Conservation (phyloP, 2,113 vertebrate genomes). For the Argyrosomus japonicus region DNA sequence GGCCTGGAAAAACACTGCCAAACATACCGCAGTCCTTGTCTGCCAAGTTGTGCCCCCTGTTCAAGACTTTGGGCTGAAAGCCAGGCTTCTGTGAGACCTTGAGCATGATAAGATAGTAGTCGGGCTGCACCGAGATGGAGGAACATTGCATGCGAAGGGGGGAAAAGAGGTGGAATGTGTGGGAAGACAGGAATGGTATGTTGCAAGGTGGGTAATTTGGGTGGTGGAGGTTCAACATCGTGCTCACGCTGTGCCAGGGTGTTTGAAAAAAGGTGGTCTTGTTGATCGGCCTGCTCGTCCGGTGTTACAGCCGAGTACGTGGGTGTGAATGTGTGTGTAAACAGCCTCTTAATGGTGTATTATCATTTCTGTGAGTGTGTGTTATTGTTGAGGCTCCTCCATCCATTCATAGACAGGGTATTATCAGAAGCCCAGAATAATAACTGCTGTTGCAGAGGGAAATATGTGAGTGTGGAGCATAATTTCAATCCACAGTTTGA, state of each 20-base stretch:
- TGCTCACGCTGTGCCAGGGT: slow-evolving; percentile 7
- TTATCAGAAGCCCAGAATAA: slow-evolving; percentile 48
- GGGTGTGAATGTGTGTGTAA: slow-evolving; percentile 49
- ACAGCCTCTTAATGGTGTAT: slow-evolving; percentile 44
- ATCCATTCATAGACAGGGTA: slow-evolving; percentile 33
- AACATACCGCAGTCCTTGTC: slow-evolving; percentile 71
- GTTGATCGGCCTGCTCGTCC: slow-evolving; percentile 11
- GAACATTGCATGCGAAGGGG: slow-evolving; percentile 16
- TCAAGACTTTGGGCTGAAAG: slow-evolving; percentile 73
- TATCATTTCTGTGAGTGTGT: slow-evolving; percentile 36
- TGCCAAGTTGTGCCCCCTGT: slow-evolving; percentile 75
- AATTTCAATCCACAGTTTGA: slow-evolving; percentile 11
- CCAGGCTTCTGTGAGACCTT: slow-evolving; percentile 79
- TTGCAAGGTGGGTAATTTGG: slow-evolving; percentile 52
- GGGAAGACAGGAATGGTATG: slow-evolving; percentile 60
- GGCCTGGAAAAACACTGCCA: slow-evolving; percentile 74
- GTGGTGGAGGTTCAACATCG: slow-evolving; percentile 30
- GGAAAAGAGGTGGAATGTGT: slow-evolving; percentile 60
- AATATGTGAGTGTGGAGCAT: slow-evolving; percentile 11
- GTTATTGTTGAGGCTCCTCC: slow-evolving; percentile 36
- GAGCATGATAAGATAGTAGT: slow-evolving; percentile 76
- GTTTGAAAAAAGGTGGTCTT: slow-evolving; percentile 22
- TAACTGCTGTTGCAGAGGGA: slow-evolving; percentile 18
- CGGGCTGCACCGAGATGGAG: slow-evolving; percentile 52
- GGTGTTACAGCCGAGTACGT: slow-evolving; percentile 15